Conservation (phyloP, 2,888 invertebrate genomes). For the Heliconius charithonia region DNA sequence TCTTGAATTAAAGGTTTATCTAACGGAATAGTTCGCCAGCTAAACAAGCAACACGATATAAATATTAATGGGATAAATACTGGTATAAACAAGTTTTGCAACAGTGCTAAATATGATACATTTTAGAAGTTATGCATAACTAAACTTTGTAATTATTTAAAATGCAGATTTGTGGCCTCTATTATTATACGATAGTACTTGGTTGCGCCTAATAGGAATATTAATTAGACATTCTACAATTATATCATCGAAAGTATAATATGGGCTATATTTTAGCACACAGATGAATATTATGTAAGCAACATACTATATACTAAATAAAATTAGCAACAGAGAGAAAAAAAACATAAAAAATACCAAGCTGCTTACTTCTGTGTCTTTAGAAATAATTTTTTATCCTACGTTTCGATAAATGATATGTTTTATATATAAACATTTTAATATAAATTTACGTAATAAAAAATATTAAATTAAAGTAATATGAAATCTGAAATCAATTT, state of each 20-base stretch:
- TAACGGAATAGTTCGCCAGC: not conserved
- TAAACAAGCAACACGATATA: not conserved
- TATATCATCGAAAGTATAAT: not conserved
- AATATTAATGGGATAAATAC: not conserved
- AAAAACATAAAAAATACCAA: not conserved
- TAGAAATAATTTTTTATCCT: not conserved
- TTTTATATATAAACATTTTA: not conserved
- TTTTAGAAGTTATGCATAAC: slow-evolving; percentile 5
- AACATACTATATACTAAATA: not conserved
- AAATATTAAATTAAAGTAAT: not conserved
- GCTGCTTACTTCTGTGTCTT: not conserved
- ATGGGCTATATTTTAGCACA: not conserved
- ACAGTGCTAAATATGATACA: slow-evolving; percentile 14
- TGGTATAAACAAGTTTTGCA: not conserved
- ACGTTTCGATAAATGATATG: not conserved
- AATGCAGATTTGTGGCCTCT: slow-evolving; percentile 14
- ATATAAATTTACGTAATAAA: no score
- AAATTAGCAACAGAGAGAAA: not conserved
- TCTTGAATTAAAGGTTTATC: not conserved
- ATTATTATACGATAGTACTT: not conserved
- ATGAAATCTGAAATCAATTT: not conserved
- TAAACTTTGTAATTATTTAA: slow-evolving; percentile 19
- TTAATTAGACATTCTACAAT: not conserved
- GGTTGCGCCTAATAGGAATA: not conserved
- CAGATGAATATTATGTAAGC: not conserved